Evolutionary conservation across 2,113 vertebrate species (phyloP).

Genomic region (Pogonocichla stellata): DNA sequence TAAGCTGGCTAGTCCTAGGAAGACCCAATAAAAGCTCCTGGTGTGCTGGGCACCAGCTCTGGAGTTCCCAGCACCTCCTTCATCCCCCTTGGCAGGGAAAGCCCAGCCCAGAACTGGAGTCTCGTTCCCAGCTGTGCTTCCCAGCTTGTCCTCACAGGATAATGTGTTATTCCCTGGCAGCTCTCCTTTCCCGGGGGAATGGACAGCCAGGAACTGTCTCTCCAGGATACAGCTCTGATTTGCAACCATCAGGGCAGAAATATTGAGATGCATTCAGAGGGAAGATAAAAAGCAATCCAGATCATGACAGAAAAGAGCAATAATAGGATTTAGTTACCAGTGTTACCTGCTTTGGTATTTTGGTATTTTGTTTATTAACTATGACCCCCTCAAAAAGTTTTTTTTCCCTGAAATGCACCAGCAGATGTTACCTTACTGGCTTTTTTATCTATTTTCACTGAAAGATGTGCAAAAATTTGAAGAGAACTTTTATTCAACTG

Average conservation of each 20-base stretch:
- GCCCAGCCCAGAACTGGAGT: not conserved
- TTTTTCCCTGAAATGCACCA: not conserved
- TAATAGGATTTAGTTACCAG: not conserved
- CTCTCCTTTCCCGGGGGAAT: not conserved
- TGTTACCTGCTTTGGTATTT: not conserved
- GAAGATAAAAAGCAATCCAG: not conserved
- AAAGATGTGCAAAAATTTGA: not conserved
- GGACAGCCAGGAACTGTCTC: not conserved
- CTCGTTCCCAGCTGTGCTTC: not conserved
- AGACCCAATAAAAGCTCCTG: not conserved
- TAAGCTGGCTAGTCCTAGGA: not conserved
- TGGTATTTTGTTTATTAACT: not conserved
- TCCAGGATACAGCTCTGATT: not conserved
- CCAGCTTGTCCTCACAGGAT: not conserved
- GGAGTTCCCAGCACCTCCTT: not conserved
- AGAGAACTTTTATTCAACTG: not conserved
- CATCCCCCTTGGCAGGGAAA: fast-evolving
- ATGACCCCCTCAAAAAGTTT: not conserved
- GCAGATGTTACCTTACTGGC: not conserved
- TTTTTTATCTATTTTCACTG: not conserved
- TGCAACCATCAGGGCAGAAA: not conserved
- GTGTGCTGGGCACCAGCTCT: not conserved
- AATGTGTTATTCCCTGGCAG: fast-evolving
- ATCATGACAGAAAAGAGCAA: not conserved
- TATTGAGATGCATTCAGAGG: not conserved